phyloP scores from a whole-genome alignment of 2,113 vertebrate genomes.

The Hydrolagus affinis region DNA sequence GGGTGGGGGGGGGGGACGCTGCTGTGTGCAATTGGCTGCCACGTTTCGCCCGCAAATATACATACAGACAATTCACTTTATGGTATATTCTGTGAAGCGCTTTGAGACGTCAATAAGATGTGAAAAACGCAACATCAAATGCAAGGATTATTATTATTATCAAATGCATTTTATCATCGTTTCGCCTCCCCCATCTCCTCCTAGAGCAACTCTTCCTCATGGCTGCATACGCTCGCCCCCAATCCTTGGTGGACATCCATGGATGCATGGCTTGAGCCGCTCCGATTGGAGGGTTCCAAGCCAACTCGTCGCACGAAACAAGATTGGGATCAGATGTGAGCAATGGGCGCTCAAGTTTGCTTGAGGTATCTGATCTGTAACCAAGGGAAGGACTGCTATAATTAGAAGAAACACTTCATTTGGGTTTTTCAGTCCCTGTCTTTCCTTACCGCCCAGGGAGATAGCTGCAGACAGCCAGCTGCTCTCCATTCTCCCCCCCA shows the following conservation, averaged over 20 bases:
- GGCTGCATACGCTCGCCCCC: not conserved
- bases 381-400: not conserved
- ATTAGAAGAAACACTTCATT: not conserved
- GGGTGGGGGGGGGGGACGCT: too few relatives aligned
- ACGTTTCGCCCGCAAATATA: too few relatives aligned
- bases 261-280: not conserved
- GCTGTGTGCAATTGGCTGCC: too few relatives aligned
- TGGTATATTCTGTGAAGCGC: too few relatives aligned
- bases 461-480: too few relatives aligned
- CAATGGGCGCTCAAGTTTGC: not conserved
- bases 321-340: not conserved
- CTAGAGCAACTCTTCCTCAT: not conserved
- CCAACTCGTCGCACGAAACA: not conserved
- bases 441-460: too few relatives aligned
- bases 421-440: not conserved
- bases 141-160: too few relatives aligned
- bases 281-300: not conserved
- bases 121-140: too few relatives aligned
- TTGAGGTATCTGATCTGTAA: not conserved
- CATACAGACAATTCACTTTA: too few relatives aligned
- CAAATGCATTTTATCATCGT: too few relatives aligned
- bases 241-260: not conserved
- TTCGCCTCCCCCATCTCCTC: not conserved
- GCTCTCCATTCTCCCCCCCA: too few relatives aligned
- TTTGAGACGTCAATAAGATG: too few relatives aligned